Base-by-base conservation (phyloP, 2,797 vertebrate species). In the Sciaenops ocellatus region DNA sequence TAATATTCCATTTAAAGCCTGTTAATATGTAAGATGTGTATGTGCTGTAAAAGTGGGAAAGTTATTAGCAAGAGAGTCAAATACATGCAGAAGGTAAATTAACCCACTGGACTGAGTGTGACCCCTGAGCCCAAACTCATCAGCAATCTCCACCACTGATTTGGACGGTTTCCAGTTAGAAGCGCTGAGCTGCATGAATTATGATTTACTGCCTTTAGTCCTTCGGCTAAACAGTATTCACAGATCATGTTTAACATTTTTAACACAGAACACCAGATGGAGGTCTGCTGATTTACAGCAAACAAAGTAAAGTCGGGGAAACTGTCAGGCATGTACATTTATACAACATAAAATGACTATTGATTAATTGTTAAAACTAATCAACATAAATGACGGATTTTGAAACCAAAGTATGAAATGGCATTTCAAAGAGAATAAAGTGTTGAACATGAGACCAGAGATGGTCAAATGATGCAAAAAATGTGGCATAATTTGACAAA, bases 61-160 rank as follows among this genome's bases (percentile, higher is more conserved):
- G 65, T 42, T 80, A 73, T 61, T 63, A 55, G 24, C 56, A 46
- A 62, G 46, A 57, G 26, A 52, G 76, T 76, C 65, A 65, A 67
- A 75, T 52, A 57, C 52, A 51, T 30, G 34, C 41, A 44, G 59
- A 78, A 30, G 76, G 73, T 54, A 74, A 85, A 86, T 90, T 78
- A 89, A 82, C 83, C 83, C 51, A 73, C 66, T 88, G 84, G 84
- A 85, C 84, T 73, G 70, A 47, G 59, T 69, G 62, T 85, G 77
- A 90, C 80, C 85, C 79, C 22, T 22, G 63, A 86, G 82, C 79
- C 80, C 59, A 70, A 73, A 73, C 72, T 79, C 84, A 84, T 87
- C 84, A 79, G 74, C 60, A 54, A 65, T 75, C 85, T 83, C 83
- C 52, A 72, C 67, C 60, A 18, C 83, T 70, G 77, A 82, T 72